These are phyloP conservation scores for Linnaemya vulpina DNA, from an alignment of 2,888 invertebrate genomes.

Conservation along the genomic window DNA sequence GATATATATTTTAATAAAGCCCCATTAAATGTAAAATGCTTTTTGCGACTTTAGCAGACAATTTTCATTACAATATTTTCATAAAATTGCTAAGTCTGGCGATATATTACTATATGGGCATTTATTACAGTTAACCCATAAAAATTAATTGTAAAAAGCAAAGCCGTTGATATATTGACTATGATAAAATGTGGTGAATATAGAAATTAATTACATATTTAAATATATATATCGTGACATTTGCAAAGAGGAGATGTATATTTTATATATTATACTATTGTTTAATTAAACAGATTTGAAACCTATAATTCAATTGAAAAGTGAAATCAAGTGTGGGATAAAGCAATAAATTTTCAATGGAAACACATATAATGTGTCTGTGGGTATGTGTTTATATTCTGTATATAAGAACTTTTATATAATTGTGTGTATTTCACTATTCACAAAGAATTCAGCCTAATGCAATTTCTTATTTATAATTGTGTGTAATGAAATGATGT, in stretches of 20 bases:
- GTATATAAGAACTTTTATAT: neutral
- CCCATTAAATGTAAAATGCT: neutral
- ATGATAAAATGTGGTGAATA: conserved; percentile 41
- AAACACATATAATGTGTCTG: neutral
- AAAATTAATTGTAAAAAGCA: conserved; percentile 48
- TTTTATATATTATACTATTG: neutral
- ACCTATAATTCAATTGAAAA: conserved; percentile 1
- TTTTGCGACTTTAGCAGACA: neutral
- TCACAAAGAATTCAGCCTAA: neutral
- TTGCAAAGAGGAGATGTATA: conserved; percentile 33
- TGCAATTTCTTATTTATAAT: neutral
- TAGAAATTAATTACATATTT: conserved; percentile 53
- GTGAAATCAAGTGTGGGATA: neutral
- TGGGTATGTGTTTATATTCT: neutral
- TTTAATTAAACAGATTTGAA: conserved; percentile 13
- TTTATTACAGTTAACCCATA: conserved; percentile 57
- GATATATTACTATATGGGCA: conserved; percentile 34
- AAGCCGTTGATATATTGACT: conserved; percentile 55
- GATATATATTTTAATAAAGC: conserved; percentile 7
- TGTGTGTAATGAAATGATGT: conserved; percentile 3
- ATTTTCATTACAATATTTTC: conserved; percentile 16
- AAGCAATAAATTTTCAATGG: conserved; percentile 12
- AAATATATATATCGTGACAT: conserved; percentile 6
- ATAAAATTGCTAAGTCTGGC: conserved; percentile 21
- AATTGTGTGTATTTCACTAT: neutral